Base-by-base conservation (phyloP, 2,113 vertebrate genomes). In the Phaethon lepturus region DNA sequence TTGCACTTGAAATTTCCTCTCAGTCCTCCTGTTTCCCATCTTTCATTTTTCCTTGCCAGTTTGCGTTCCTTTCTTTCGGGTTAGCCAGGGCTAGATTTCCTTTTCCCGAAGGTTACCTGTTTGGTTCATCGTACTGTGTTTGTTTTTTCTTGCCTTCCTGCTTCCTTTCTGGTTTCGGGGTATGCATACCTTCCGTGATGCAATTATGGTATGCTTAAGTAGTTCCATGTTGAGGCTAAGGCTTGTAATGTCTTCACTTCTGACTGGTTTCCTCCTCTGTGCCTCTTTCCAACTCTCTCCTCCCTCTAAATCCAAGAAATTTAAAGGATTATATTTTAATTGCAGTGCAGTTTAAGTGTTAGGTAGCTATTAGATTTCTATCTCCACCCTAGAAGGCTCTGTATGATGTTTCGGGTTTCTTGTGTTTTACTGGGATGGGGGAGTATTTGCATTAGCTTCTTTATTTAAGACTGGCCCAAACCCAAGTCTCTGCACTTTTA, bases 151-250 rank as follows among this genome's bases (percentile, higher is more conserved):
- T 95, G 87, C 88, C 80, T 97, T 97, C 95, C 95, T 97, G 77
- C 92, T 97, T 91, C 95, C 94, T 92, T 91, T 96, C 96, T 98
- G 96, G 94, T 97, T 96, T 97, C 93, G 0, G 96, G 94, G 93
- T 96, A 95, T 93, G 94, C 95, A 96, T 97, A 96, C 97, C 91
- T 97, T 94, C 91, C 90, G 97, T 95, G 95, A 97, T 96, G 93
- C 96, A 98, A 95, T 97, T 97, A 97, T 52, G 55, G 90, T 69
- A 75, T 78, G 77, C 93, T 95, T 98, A 97, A 98, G 88, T 93
- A 97, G 94, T 95, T 97, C 96, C 97, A 97, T 86, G 96, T 94
- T 88, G 90, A 97, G 86, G 75, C 69, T 64, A 91, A 95, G 67
- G 91, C 89, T 24, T 87, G 69, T 25, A 87, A 87, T 88, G 77